Evolutionary conservation across 2,888 invertebrate genomes (phyloP), one percentile per base, ranked within the genome.

Genomic region (Drosophila putrida): DNA sequence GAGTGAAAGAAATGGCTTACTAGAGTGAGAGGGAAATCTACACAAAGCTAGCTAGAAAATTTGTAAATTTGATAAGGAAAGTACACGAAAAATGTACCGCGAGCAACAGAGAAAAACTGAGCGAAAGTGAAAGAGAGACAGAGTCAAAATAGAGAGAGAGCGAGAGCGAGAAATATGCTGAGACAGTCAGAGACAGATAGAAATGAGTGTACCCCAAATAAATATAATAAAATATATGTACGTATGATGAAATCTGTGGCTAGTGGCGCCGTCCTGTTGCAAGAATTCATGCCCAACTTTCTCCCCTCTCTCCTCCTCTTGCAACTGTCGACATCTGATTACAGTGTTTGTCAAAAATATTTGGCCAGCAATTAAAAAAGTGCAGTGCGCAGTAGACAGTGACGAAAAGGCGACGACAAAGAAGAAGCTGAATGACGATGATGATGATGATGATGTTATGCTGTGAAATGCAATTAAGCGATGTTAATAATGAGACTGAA

Each of bases 351-450:
- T 80, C 75, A 69, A 88, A 85, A 83, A 85, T 83, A 83, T 83
- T 83, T 88, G 83, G 71, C 68, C 86, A 80, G 83, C 86, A 82
- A 77, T 81, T 85, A 85, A 80, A 71, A 80, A 78, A 78, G 71
- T 79, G 88, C 86, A 83, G 59, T 82, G 86, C 88, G 88, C 88
- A 83, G 88, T 88, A 79, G 80, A 78, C 76, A 57, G 46, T 78
- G 79, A 76, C 79, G 75, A 65, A 15, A 63, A 57, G 57, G 44
- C 51, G 66, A 55, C 50, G 47, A 38, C 55, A 33, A 15, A 2
- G 31, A 31, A 6, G 27, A 27, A 11, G 47, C 10, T 3, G 31
- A 15, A 33, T n/a, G 47, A 15, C 6, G 49, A 49, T 6, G 49
- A 49, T 1, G 33, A 33, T 38, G 64, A 50, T 25, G 55, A 10